Base-by-base conservation (phyloP, 1,140 invertebrate genomes). In the Bombus terrestris region DNA sequence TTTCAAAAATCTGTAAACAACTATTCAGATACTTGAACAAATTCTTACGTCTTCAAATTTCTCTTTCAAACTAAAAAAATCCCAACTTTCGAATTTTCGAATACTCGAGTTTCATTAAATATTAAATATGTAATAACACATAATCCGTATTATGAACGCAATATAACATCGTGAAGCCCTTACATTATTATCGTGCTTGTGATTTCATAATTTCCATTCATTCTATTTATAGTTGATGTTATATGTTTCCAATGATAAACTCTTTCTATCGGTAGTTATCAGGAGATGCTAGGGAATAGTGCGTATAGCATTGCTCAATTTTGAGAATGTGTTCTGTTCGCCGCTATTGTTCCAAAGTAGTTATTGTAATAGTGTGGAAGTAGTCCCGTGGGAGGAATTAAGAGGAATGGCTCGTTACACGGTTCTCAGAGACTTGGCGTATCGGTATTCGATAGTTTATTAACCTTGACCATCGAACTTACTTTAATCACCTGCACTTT, bases 401-500 rank as follows among this genome's bases (percentile, higher is more conserved):
- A 77, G 37, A 64, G n/a, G 18, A n/a, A 64, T 32, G 57, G 75
- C 37, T 62, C 39, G 59, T 64, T 76, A 62, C 74, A 9, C 57
- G 9, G 57, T 25, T 62, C 53, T 39, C 15, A 39, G 53, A 59
- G 25, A 37, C 71, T 25, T 22, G 35, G 35, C 32, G 53, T 39
- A 76, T 76, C 57, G 57, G 37, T 64, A 22, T 77, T 77, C 75
- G 8, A 77, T 41, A n/a, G 59, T 77, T 64, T 77, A 64, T 77
- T 77, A 77, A 77, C 59, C 59, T 62, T 77, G 75, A 77, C 75
- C 75, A 77, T 8, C 39, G 57, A 77, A 77, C 75, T 76, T 76
- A 59, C 74, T 57, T 41, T 62, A 77, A 64, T 77, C 62, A 77
- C 75, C 28, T 22, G 13, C 25, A 62, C 25, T 76, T 59, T 76